phyloP scores from a whole-genome alignment of 2,797 vertebrate genomes.

The Menidia menidia region DNA sequence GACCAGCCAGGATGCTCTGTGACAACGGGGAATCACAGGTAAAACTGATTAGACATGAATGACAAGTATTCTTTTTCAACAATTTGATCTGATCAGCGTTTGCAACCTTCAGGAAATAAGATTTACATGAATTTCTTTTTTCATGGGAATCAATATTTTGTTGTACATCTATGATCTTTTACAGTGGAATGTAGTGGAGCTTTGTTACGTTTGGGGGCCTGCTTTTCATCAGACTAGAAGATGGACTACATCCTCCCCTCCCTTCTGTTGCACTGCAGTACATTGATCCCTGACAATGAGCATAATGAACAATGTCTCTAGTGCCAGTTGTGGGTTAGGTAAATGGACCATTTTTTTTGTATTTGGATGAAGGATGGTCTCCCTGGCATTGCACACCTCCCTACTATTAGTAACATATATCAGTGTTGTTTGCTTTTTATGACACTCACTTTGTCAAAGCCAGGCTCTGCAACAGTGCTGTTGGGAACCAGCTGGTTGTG shows the following conservation, averaged over 20 bases:
- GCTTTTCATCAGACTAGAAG: not conserved
- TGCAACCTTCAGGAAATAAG: no score
- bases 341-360: conserved; percentile 4
- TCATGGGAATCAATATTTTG: no score
- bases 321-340: not conserved
- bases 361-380: conserved; percentile 37
- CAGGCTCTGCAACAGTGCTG: conserved; percentile 77
- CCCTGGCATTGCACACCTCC: not conserved
- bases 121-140: no score
- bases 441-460: conserved; percentile 84
- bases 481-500: conserved; percentile 94
- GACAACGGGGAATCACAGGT: not conserved
- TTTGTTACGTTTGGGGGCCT: not conserved
- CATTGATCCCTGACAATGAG: conserved; percentile 24
- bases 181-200: not conserved
- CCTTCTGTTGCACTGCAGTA: not conserved
- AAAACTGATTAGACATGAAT: not conserved
- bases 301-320: conserved; percentile 10
- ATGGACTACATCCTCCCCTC: not conserved
- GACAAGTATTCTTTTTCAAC: no score
- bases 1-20: conserved; percentile 74
- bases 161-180: no score
- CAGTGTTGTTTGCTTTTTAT: conserved; percentile 22
- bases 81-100: no score
- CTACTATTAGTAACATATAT: conserved; percentile 19